Evolutionary conservation across 1,140 invertebrate species (phyloP).

Genomic region (Polypedilum vanderplanki): DNA sequence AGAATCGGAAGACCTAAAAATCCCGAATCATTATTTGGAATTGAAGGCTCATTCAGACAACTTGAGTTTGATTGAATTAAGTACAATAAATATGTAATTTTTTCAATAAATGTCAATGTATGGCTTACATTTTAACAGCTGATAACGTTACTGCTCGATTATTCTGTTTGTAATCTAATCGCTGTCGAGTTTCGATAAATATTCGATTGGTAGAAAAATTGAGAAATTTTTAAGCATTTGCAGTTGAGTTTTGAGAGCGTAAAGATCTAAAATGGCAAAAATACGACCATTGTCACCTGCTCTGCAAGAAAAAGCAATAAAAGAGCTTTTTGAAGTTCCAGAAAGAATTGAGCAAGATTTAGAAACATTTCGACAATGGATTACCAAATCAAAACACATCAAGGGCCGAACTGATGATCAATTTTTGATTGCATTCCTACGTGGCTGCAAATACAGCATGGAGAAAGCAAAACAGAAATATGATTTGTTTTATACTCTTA

Average conservation of each 20-base stretch:
- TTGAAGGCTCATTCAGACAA: conserved; percentile 57
- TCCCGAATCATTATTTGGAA: conserved; percentile 50
- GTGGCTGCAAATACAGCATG: conserved; percentile 61
- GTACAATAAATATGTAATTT: background rate
- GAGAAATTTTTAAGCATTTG: background rate
- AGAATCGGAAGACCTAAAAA: conserved; percentile 52
- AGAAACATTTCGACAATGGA: conserved; percentile 53
- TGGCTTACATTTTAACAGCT: background rate
- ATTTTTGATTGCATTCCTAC: conserved; percentile 53
- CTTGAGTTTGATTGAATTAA: conserved; percentile 58
- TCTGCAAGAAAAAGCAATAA: conserved; percentile 46
- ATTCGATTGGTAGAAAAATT: background rate
- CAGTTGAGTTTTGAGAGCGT: background rate
- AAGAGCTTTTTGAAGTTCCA: conserved; percentile 55
- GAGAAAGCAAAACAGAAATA: conserved; percentile 57
- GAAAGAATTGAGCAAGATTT: conserved; percentile 49
- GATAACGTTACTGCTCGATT: background rate
- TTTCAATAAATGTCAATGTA: conserved; percentile 7
- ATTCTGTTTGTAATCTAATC: background rate
- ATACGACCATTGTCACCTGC: conserved; percentile 45
- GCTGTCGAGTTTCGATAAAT: background rate
- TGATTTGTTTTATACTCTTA: conserved; percentile 56
- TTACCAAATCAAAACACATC: conserved; percentile 55
- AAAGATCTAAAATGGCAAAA: conserved; percentile 37
- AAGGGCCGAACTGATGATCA: conserved; percentile 49